A percentile compares a stretch with the other conserved stretches of the same genome.
These are phyloP conservation scores for Aphrocallistes beatrix DNA, from an alignment of 37 sponge, comb jelly and placozoan species.

Conservation along the genomic window DNA sequence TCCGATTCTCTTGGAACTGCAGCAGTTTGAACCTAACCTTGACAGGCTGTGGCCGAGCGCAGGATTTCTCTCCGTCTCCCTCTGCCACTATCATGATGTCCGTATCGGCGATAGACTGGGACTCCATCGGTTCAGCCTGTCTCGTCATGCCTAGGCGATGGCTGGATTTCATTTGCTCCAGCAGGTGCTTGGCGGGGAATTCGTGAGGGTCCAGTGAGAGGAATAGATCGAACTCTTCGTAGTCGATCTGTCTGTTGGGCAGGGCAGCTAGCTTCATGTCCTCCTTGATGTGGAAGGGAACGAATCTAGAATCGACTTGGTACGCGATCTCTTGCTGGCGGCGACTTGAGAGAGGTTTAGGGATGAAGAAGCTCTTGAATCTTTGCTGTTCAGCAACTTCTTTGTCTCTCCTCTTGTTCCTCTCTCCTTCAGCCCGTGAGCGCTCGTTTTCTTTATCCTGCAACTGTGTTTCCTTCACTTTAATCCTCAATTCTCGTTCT, in stretches of 20 bases:
- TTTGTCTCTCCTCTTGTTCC: background rate
- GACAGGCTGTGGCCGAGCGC: background rate
- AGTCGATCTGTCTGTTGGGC: background rate
- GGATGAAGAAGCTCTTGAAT: slow-evolving; percentile 6
- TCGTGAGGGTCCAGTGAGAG: background rate
- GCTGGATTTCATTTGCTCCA: background rate
- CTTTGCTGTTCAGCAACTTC: background rate
- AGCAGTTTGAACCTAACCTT: slow-evolving; percentile 62
- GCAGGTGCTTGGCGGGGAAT: background rate
- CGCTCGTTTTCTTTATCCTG: background rate
- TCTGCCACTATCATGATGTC: slow-evolving; percentile 4
- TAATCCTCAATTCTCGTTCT: background rate
- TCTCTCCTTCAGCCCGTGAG: background rate
- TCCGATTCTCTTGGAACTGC: slow-evolving; percentile 78
- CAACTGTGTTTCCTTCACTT: background rate
- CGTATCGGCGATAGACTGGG: background rate
- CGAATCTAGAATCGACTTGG: background rate
- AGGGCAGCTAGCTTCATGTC: background rate
- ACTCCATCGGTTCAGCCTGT: background rate
- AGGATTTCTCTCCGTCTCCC: background rate
- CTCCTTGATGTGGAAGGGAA: background rate
- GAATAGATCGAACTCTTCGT: background rate
- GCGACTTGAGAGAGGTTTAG: background rate
- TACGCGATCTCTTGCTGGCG: background rate
- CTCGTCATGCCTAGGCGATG: background rate